phyloP scores from a whole-genome alignment of 1,140 invertebrate genomes.

The Ephestia elutella region DNA sequence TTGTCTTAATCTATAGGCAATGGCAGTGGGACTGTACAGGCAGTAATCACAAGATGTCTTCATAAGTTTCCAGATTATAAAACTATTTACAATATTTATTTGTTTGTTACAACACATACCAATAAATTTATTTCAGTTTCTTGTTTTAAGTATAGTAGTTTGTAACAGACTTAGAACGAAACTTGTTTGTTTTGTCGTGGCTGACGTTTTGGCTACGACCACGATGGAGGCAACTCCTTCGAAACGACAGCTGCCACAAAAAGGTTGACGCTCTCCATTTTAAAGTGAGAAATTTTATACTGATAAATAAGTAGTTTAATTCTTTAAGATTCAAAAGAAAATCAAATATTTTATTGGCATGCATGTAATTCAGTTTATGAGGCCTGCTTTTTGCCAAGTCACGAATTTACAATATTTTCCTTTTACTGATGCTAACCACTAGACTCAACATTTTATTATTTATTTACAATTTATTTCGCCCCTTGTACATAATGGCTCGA shows the following conservation, averaged over 20 bases:
- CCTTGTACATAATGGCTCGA: background rate
- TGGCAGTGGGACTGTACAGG: slow-evolving; percentile 6
- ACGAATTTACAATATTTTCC: too few species aligned
- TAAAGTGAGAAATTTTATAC: too few species aligned
- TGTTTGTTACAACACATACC: slow-evolving; percentile 1
- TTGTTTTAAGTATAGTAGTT: background rate
- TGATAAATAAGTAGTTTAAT: too few species aligned
- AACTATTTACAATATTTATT: background rate
- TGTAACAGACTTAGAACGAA: too few species aligned
- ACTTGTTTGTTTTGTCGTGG: too few species aligned
- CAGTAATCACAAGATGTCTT: slow-evolving; percentile 4
- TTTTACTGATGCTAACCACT: too few species aligned
- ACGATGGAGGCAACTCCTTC: too few species aligned
- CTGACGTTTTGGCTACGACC: too few species aligned
- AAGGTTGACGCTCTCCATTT: too few species aligned
- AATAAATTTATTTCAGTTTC: background rate
- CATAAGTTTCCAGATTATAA: background rate
- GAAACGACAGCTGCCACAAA: too few species aligned
- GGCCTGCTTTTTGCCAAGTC: background rate
- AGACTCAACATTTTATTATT: background rate
- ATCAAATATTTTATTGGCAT: background rate
- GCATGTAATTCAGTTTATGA: background rate
- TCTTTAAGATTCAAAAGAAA: background rate
- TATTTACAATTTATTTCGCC: background rate
- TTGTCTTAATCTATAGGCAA: slow-evolving; percentile 8